Evolutionary conservation across 2,888 invertebrate genomes (phyloP), one percentile per base, ranked within the genome.

Genomic region (Cheilosia pagana): DNA sequence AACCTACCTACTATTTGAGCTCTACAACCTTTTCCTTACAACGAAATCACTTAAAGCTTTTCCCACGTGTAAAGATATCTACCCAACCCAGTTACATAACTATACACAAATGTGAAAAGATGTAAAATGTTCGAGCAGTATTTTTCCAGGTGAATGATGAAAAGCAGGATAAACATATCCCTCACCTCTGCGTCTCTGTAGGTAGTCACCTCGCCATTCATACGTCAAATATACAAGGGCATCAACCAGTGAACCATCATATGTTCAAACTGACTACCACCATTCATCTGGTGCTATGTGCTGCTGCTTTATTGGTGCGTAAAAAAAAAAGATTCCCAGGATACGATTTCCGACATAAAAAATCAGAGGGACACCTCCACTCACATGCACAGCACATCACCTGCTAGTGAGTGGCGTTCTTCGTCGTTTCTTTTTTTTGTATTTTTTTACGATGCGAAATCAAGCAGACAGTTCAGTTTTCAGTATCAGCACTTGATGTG

Each of bases 391-490:
- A 5, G 25, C 31, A 50, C 16, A 67, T 65, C 53, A 77, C 65
- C 63, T 74, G 74, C 25, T 35, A 31, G 74, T 55, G 57, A 74
- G 55, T 65, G 57, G 35, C 63, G 52, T 63, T 63, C 72, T 53
- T 53, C 52, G 39, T 74, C 16, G 14, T 48, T 14, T 14, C 12
- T 19, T 21, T 48, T 48, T 23, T 0, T 12, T 10, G 6, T 48
- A 52, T 31, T 16, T 62, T 74, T 74, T 74, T 74, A 63, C 48
- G 74, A 57, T 74, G 48, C 14, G 31, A 77, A 81, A 52, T 71
- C 65, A 67, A 77, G 71, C 65, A 76, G 65, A 67, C 65, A 65
- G 71, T 71, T 82, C 23, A 71, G 63, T 65, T 65, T 71, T 82
- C 23, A 71, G 63, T 65, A 53, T 76, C 25, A 50, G 70, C 53